Evolutionary conservation across 1,140 invertebrate genomes (phyloP).

Genomic region (Brachionus sp.): DNA sequence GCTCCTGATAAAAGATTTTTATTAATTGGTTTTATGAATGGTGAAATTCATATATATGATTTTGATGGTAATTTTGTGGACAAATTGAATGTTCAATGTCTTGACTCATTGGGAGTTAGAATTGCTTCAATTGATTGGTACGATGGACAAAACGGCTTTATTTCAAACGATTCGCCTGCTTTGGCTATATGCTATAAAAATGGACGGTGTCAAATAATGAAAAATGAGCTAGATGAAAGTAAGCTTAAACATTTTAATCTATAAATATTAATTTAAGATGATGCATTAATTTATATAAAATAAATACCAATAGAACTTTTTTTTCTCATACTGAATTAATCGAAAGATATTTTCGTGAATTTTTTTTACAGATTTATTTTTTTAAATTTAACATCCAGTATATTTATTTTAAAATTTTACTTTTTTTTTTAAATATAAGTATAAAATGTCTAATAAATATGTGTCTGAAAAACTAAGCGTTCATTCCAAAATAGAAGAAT

Average conservation of each 20-base stretch:
- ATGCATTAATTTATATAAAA: no score
- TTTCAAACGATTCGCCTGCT: slow-evolving; percentile 70
- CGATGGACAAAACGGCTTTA: slow-evolving; percentile 68
- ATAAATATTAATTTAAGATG: no score
- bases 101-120: slow-evolving; percentile 48
- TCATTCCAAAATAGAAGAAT: no score
- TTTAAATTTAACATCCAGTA: no score
- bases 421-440: no score
- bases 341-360: no score
- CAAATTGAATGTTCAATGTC: slow-evolving; percentile 44
- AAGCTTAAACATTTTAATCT: slow-evolving; percentile 48
- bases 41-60: slow-evolving; percentile 91
- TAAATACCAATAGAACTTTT: no score
- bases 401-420: no score
- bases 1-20: slow-evolving; percentile 85
- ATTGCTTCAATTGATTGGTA: slow-evolving; percentile 82
- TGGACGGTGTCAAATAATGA: slow-evolving; percentile 81
- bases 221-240: slow-evolving; percentile 80
- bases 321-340: no score
- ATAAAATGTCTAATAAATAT: no score
- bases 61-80: slow-evolving; percentile 72
- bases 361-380: no score
- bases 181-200: slow-evolving; percentile 81
- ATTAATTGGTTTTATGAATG: slow-evolving; percentile 81
- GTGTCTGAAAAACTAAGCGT: no score